Evolutionary conservation across 2,888 invertebrate genomes (phyloP).

Genomic region (Bombyx huttoni): DNA sequence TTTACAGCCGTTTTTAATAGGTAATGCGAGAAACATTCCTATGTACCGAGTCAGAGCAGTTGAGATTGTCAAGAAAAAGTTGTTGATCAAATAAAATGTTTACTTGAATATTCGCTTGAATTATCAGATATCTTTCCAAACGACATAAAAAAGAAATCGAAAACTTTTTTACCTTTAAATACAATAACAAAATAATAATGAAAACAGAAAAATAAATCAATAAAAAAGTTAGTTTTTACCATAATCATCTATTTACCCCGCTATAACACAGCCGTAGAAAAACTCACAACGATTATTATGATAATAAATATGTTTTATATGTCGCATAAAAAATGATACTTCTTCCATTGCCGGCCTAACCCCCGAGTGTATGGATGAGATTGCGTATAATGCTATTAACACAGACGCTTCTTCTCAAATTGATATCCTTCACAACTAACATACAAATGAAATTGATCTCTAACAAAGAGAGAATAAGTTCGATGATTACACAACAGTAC

Average conservation of each 20-base stretch:
- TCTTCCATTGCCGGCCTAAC: constrained; percentile 58
- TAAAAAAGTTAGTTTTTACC: constrained; percentile 27
- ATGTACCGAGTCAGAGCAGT: no score
- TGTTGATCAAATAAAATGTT: background rate
- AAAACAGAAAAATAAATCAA: constrained; percentile 17
- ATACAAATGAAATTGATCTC: constrained; percentile 27
- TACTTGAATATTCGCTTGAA: background rate
- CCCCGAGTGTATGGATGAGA: constrained; percentile 72
- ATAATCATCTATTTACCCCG: constrained; percentile 53
- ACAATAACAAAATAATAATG: background rate
- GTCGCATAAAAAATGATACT: constrained; percentile 70
- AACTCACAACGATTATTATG: constrained; percentile 67
- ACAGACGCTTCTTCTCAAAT: constrained; percentile 73
- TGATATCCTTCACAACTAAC: constrained; percentile 51
- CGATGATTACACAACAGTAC: constrained; percentile 14
- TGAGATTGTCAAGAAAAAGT: no score
- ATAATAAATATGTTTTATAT: constrained; percentile 73
- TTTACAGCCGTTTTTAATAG: no score
- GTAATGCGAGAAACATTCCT: no score
- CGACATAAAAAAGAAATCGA: background rate
- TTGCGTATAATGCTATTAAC: constrained; percentile 73
- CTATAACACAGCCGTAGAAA: constrained; percentile 53
- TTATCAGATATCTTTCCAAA: no score
- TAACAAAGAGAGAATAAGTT: constrained; percentile 15
- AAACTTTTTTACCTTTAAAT: background rate